Evolutionary conservation across 2,888 invertebrate genomes (phyloP), one percentile per base, ranked within the genome.

Genomic region (Philhelius pedissequus): DNA sequence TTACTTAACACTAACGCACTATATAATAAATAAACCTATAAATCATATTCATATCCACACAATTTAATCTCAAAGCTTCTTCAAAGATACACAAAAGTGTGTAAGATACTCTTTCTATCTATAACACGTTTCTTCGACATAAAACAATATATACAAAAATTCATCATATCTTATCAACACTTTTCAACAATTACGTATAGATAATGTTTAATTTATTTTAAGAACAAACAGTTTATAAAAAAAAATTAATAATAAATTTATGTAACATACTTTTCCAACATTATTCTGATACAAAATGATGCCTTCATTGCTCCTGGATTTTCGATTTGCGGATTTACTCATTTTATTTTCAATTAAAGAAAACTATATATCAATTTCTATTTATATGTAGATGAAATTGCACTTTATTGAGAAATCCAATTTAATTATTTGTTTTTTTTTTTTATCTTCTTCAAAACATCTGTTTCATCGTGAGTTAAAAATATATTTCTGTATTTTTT

Each of bases 231-330:
- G 15, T 18, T 43, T 7, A 20, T 22, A 25, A 4, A 25, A 50
- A 45, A 32, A 35, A 48, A 3, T 7, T 13, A 6, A 50, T 2
- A 22, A 35, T 45, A 5, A 15, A 18, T 32, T 60, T 35, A 11
- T 5, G n/a, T n/a, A 13, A 80, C 84, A 66, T 80, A 84, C 84
- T 80, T 84, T 84, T 84, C 84, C 84, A 76, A 80, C 80, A 80
- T 84, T 84, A 80, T 84, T 84, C 71, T 84, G 84, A 84, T 76
- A 84, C 66, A 84, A 43, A 66, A 88, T 87, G 80, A 88, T 87
- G 80, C 88, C 88, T 84, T 88, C 88, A 86, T 88, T 88, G 86
- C 87, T 88, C 68, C 87, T 87, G 69, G 87, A 86, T 35, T 87
- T 87, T 78, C 87, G 86, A 76, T 80, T 84, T 62, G 80, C 80